Conservation (phyloP, 2,888 invertebrate genomes). For the Eupithecia insigniata region DNA sequence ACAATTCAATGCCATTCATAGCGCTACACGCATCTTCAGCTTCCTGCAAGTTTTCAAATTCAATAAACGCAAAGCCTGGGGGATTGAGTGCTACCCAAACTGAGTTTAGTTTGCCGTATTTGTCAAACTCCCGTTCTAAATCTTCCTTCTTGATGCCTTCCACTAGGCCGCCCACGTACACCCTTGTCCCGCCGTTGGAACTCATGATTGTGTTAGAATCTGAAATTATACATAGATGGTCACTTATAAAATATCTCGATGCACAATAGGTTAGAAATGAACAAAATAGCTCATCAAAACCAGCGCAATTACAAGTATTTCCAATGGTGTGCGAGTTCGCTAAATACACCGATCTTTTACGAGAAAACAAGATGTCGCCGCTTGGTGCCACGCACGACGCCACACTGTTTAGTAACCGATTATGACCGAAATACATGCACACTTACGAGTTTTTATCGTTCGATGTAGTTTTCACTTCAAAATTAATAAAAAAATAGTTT, state of each 20-base stretch:
- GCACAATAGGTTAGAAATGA: neutral
- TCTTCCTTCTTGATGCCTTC: conserved; percentile 96
- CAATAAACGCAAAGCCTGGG: conserved; percentile 97
- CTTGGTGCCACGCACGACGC: conserved; percentile 80
- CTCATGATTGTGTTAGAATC: conserved; percentile 68
- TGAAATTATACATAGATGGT: conserved; percentile 47
- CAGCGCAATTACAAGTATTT: conserved; percentile 13
- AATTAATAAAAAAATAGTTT: conserved; percentile 61
- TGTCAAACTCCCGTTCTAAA: conserved; percentile 94
- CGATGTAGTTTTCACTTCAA: conserved; percentile 54
- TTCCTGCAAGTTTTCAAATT: conserved; percentile 94
- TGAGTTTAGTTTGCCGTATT: conserved; percentile 95
- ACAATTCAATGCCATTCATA: conserved; percentile 93
- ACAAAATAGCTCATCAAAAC: neutral
- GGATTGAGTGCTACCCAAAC: conserved; percentile 98
- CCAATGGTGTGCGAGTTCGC: conserved; percentile 50
- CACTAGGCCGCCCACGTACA: conserved; percentile 95
- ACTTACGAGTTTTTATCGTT: conserved; percentile 34
- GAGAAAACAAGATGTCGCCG: conserved; percentile 81
- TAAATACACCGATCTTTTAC: conserved; percentile 68
- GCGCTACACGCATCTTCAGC: conserved; percentile 95
- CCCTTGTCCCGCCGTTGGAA: conserved; percentile 88
- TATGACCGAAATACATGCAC: conserved; percentile 8
- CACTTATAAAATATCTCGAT: conserved; percentile 15
- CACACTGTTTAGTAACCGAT: conserved; percentile 48